Conservation (phyloP, 2,888 invertebrate genomes). For the Tenthredo livida region DNA sequence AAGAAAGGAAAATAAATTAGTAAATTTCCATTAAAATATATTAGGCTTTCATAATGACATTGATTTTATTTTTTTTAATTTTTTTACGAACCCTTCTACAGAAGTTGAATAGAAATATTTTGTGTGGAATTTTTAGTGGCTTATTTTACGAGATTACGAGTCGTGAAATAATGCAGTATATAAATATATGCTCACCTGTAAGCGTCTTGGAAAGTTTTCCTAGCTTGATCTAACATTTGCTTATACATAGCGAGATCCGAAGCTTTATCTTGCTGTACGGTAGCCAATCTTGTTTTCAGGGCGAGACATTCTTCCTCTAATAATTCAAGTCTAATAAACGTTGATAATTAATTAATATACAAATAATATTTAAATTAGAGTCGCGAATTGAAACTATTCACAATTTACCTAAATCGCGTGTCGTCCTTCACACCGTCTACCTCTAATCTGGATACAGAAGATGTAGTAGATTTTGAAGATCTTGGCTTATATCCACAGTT, state of each 20-base stretch:
- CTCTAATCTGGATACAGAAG: constrained; percentile 67
- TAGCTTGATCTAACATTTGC: constrained; percentile 81
- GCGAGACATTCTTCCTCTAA: constrained; percentile 85
- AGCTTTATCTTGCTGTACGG: constrained; percentile 83
- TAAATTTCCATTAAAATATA: neutral
- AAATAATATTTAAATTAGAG: neutral
- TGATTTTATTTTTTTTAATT: no score
- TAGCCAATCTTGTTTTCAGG: constrained; percentile 82
- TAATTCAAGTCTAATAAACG: constrained; percentile 79
- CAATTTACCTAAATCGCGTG: constrained; percentile 65
- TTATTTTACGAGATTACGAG: neutral
- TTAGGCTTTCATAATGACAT: neutral
- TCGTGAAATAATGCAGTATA: constrained; percentile 12
- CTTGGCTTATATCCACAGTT: constrained; percentile 71
- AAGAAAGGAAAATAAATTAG: neutral
- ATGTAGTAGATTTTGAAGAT: constrained; percentile 63
- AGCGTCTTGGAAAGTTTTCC: constrained; percentile 81
- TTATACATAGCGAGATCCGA: constrained; percentile 81
- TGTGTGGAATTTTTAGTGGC: neutral
- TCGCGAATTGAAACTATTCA: neutral
- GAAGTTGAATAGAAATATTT: neutral
- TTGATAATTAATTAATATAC: neutral
- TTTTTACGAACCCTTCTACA: no score
- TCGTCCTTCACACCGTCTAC: constrained; percentile 71
- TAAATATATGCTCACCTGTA: constrained; percentile 64